Base-by-base conservation (phyloP, 2,888 invertebrate species). In the Cerastis leucographa region DNA sequence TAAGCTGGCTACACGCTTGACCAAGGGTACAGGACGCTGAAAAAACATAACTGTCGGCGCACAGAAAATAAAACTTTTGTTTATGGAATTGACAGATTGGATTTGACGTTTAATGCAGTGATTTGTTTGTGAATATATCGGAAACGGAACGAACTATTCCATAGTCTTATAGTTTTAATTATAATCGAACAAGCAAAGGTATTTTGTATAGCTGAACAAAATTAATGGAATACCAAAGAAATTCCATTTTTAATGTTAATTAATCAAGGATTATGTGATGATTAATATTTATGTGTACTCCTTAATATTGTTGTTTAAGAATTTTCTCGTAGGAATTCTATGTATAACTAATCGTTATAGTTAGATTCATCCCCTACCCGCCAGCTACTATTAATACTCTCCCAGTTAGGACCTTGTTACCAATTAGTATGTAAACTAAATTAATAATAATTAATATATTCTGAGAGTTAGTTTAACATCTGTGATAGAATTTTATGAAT, bases 401-500 rank as follows among this genome's bases (percentile, higher is more conserved):
- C 56, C 77, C 77, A 76, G 79, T 78, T 80, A 75, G 56, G 71
- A 87, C 61, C 61, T 76, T 81, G 74, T 54, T 76, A 77, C 70
- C 61, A 67, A 71, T 61, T 78, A 84, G 79, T 73, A 68, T 75
- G 68, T 79, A 71, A 75, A 78, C 66, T 83, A 79, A 82, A 77
- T 69, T 71, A 85, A 62, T 78, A 80, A 76, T 78, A 80, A 76
- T 78, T 78, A 81, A 70, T 77, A 67, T 80, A 80, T 78, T 83
- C 66, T 78, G 87, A 81, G 68, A 65, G 74, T 78, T 85, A 85
- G 78, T 83, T 76, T 88, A 89, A 88, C 87, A 90, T 87, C 90
- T 91, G 90, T 91, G 90, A 91, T 90, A 91, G 90, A 90, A 88
- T 84, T 82, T 88, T 85, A 66, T 87, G 84, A 85, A 81, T 87